These are phyloP conservation scores for Graphium colonna DNA, from an alignment of 2,888 invertebrate genomes.

Conservation along the genomic window DNA sequence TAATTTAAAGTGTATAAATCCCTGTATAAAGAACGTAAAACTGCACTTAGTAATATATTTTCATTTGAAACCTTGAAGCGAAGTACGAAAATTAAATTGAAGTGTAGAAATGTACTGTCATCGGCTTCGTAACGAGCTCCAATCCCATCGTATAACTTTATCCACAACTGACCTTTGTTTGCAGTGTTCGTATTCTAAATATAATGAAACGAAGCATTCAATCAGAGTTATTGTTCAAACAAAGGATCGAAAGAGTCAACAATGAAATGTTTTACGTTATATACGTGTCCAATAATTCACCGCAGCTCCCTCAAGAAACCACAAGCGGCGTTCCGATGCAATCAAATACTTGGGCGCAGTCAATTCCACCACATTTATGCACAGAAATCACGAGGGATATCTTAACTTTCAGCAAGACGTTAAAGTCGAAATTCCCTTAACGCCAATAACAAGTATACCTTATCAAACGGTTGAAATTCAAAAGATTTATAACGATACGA, in stretches of 20 bases:
- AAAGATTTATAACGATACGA: conserved; percentile 63
- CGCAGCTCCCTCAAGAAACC: conserved; percentile 46
- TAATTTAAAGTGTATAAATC: too few relatives aligned
- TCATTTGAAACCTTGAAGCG: too few relatives aligned
- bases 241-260: not conserved
- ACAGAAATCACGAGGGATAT: conserved; percentile 26
- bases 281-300: conserved; percentile 35
- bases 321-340: conserved; percentile 59
- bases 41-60: too few relatives aligned
- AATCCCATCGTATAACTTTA: too few relatives aligned
- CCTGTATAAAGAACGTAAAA: too few relatives aligned
- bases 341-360: conserved; percentile 61
- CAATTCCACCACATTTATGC: conserved; percentile 57
- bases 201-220: not conserved
- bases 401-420: conserved; percentile 17
- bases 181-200: too few relatives aligned
- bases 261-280: not conserved
- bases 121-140: too few relatives aligned
- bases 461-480: conserved; percentile 27
- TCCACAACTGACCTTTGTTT: too few relatives aligned
- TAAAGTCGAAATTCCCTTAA: conserved; percentile 31
- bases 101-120: too few relatives aligned
- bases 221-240: not conserved
- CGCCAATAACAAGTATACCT: conserved; percentile 25
- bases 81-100: too few relatives aligned